phyloP scores from a whole-genome alignment of 2,797 vertebrate genomes.

The Amphiprion clarkii region DNA sequence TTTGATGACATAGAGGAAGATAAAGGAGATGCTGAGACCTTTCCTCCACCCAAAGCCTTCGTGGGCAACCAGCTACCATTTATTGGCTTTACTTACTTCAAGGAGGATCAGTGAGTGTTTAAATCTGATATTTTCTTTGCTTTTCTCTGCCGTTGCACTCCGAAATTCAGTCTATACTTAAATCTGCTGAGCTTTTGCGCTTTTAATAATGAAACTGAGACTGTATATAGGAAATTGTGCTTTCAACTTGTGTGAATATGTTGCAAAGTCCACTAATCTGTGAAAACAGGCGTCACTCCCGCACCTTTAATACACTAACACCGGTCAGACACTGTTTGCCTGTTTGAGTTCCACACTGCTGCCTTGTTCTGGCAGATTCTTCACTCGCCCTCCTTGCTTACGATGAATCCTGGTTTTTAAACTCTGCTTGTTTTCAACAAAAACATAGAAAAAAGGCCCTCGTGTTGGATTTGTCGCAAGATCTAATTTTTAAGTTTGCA shows the following conservation, averaged over 20 bases:
- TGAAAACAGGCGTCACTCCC: constrained; percentile 43
- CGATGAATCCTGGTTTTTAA: constrained; percentile 43
- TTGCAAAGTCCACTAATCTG: constrained; percentile 3
- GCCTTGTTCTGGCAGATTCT: constrained; percentile 73
- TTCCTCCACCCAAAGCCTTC: constrained; percentile 94
- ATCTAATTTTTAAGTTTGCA: neutral
- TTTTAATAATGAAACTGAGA: neutral
- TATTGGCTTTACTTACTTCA: constrained; percentile 97
- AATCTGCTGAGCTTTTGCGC: neutral
- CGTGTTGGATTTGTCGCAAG: too few relatives aligned
- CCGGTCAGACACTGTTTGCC: constrained; percentile 70
- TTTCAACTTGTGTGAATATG: neutral
- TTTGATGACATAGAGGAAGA: constrained; percentile 97
- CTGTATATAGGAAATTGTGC: neutral
- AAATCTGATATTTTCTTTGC: neutral
- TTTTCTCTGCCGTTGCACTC: constrained; percentile 54
- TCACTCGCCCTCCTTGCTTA: constrained; percentile 44
- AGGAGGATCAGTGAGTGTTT: constrained; percentile 94
- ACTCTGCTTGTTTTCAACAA: neutral
- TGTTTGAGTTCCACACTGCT: constrained; percentile 76
- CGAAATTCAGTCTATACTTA: neutral
- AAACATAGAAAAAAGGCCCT: neutral
- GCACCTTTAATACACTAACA: constrained; percentile 47
- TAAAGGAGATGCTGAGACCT: constrained; percentile 93
- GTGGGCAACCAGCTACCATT: constrained; percentile 98